These are phyloP conservation scores for Pristionchus maxplancki DNA, from an alignment of 2,888 invertebrate genomes.

Conservation along the genomic window DNA sequence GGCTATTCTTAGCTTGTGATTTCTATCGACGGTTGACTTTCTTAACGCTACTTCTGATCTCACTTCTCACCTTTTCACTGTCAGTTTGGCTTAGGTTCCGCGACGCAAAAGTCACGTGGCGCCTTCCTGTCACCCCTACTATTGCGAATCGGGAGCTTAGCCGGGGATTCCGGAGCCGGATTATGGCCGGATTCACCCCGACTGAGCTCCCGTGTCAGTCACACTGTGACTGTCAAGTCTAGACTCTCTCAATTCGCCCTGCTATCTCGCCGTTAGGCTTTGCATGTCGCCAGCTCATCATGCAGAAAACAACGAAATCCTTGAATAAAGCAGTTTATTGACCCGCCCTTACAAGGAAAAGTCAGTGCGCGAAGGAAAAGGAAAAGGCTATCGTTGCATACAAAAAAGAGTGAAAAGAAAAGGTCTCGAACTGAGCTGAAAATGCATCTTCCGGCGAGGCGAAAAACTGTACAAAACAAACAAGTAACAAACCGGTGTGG, in stretches of 20 bases:
- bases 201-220: not conserved
- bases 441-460: not conserved
- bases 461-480: conserved; percentile 23
- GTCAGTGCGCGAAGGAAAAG: too few species aligned
- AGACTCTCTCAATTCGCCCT: not conserved
- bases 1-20: not conserved
- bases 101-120: not conserved
- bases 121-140: not conserved
- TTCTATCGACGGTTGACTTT: too few species aligned
- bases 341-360: conserved; percentile 25
- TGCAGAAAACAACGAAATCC: not conserved
- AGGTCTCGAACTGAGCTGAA: conserved; percentile 1
- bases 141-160: not conserved
- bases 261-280: not conserved
- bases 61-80: not conserved
- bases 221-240: not conserved
- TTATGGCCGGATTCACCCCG: not conserved
- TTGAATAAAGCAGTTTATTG: conserved; percentile 25
- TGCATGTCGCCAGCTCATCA: not conserved
- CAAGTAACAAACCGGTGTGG: not conserved
- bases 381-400: conserved; percentile 9
- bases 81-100: not conserved
- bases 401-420: not conserved
- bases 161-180: not conserved
- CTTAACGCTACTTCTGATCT: not conserved